Percentiles rank a stretch among this genome's conserved stretches.
Conservation (phyloP, 1,140 invertebrate genomes). For the Tachypleus tridentatus region DNA sequence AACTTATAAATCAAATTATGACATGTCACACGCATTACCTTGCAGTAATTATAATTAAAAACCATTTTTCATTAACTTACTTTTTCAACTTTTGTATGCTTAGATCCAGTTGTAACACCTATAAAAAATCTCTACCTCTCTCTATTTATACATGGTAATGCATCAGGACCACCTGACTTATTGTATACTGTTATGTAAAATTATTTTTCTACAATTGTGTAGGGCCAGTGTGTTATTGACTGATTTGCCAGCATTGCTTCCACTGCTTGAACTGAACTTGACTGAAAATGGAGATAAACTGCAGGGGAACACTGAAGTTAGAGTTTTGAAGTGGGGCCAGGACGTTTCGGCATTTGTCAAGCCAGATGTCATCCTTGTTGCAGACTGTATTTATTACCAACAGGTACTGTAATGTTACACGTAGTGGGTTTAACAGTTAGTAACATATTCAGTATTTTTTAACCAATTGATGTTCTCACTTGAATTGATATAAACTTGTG, state of each 20-base stretch:
- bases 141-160: too few relatives aligned
- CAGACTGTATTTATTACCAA: constrained; percentile 64
- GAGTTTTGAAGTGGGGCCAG: constrained; percentile 49
- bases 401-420: too few relatives aligned
- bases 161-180: too few relatives aligned
- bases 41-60: too few relatives aligned
- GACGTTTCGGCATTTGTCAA: constrained; percentile 29
- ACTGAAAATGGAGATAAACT: constrained; percentile 44
- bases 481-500: too few relatives aligned
- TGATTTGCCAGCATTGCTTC: constrained; percentile 51
- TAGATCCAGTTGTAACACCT: background rate
- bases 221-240: constrained; percentile 55
- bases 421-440: too few relatives aligned
- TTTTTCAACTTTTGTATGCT: background rate
- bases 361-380: constrained; percentile 50
- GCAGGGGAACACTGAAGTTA: constrained; percentile 40
- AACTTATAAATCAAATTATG: too few relatives aligned
- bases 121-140: background rate
- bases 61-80: background rate
- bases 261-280: constrained; percentile 52
- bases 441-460: too few relatives aligned
- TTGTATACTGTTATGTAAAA: too few relatives aligned
- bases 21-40: too few relatives aligned
- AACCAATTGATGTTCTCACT: too few relatives aligned
- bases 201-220: constrained; percentile 30